A percentile compares a stretch with the other conserved stretches of the same genome.
Conservation (phyloP, 1,140 invertebrate species). For the Rhynchophorus ferrugineus region DNA sequence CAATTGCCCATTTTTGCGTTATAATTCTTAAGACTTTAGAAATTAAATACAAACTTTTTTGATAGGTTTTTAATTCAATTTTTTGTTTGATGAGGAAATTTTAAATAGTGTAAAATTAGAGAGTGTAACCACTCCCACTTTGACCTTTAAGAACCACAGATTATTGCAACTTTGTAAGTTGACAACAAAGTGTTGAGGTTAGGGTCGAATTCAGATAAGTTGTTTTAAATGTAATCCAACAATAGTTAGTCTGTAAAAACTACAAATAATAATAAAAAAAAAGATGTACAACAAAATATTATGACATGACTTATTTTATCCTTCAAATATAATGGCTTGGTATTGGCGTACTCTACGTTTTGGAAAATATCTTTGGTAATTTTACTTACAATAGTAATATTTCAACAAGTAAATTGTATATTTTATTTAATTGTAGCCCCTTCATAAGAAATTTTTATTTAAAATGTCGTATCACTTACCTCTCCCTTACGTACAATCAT, state of each 20-base stretch:
- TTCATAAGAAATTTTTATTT: slow-evolving; percentile 26
- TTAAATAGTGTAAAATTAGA: neutral
- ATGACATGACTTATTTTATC: neutral
- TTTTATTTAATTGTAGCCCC: slow-evolving; percentile 25
- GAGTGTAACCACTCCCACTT: neutral
- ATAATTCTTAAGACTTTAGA: too few relatives aligned
- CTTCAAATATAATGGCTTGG: neutral
- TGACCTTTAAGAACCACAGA: neutral
- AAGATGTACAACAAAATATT: neutral
- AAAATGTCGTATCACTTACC: slow-evolving; percentile 36
- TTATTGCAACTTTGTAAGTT: too few relatives aligned
- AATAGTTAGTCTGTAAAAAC: neutral
- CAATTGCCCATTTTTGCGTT: too few relatives aligned
- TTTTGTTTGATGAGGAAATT: neutral
- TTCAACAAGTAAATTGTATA: too few relatives aligned
- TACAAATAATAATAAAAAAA: neutral
- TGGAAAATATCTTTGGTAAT: neutral
- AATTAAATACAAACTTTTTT: too few relatives aligned
- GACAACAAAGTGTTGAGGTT: neutral
- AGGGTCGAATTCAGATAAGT: neutral
- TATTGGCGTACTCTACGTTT: neutral
- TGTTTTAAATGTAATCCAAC: neutral
- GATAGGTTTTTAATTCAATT: neutral
- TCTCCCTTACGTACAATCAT: slow-evolving; percentile 64
- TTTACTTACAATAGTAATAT: neutral